Base-by-base conservation (phyloP, 2,797 vertebrate genomes). In the Decapterus maruadsi region DNA sequence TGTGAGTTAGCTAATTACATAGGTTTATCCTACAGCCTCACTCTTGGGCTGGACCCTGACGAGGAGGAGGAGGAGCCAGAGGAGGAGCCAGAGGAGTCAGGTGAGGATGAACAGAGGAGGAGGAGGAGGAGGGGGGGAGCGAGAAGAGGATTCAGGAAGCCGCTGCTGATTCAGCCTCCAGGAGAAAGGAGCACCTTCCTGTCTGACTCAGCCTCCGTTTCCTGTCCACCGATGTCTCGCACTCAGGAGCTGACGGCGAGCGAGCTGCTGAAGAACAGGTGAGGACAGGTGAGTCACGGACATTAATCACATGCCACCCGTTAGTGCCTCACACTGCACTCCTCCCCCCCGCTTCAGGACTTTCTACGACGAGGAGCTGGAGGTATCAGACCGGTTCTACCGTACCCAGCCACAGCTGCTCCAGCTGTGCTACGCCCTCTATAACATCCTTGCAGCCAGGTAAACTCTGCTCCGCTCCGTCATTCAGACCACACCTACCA, bases 241-340 rank as follows among this genome's bases (percentile, higher is more conserved):
- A 96, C 96, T 0, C 97, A 98, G 0, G 96, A 98, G 80, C 93
- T 98, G 72, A 99, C 97, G 0, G 97, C 98, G 50, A 98, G 97
- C 1, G 97, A 99, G 86, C 95, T 99, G 76, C 96, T 99, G 66
- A 91, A 94, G 69, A 97, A 95, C 94, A 98, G 97, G 97, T 98
- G 91, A 82, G 72, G 29, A 9, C 46, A 45, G 36, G 60, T 46
- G 38, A 75, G 71, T 31, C 43, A 1, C 1, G 9, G 59, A 53
- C 29, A 8, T 17, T 9, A 0, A 1, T 46, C 29, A 16, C 19
- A 8, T 51, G 16, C 1, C 2, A 19, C 6, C 42, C 56, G 46
- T 20, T 48, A 34, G 0, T 36, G 34, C 10, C 9, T 66, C 16
- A 48, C n/a, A 6, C 16, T 56, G 19, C 20, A n/a, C 38, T 19